A percentile compares a stretch with the other conserved stretches of the same genome.
These are phyloP conservation scores for Chrysocyon brachyurus DNA, from an alignment of 2,797 vertebrate species.

Conservation along the genomic window DNA sequence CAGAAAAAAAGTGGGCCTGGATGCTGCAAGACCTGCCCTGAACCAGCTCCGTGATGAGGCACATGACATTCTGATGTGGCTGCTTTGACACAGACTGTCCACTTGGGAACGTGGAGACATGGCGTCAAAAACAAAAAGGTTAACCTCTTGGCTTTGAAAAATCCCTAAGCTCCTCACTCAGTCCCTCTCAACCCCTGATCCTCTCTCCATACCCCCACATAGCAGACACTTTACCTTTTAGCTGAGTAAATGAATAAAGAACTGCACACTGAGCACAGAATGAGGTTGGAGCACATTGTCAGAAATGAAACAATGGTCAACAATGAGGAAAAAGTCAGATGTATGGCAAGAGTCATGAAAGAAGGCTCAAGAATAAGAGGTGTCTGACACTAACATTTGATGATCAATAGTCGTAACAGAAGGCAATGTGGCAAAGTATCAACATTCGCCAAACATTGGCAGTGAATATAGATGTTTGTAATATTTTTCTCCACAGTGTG, in stretches of 20 bases:
- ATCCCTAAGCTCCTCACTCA: neutral
- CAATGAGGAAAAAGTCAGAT: neutral
- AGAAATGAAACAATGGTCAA: conserved; percentile 17
- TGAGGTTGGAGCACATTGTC: neutral
- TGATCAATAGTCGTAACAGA: conserved; percentile 27
- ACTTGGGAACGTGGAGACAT: neutral
- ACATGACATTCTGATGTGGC: neutral
- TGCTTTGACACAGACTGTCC: neutral
- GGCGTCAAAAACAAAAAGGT: conserved; percentile 26
- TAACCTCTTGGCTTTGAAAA: conserved; percentile 8
- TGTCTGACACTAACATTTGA: neutral
- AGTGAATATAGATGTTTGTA: neutral
- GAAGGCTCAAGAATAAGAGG: neutral
- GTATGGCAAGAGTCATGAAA: neutral
- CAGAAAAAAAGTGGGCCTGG: neutral
- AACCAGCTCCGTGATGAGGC: neutral
- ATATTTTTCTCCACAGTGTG: neutral
- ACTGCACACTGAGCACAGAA: neutral
- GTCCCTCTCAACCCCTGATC: neutral
- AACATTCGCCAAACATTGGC: neutral
- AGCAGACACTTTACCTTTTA: neutral
- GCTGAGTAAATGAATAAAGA: neutral
- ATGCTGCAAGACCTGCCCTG: neutral
- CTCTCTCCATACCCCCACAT: neutral
- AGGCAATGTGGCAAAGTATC: conserved; percentile 2